A percentile compares a stretch with the other conserved stretches of the same genome.
Conservation (phyloP, 2,113 vertebrate species). For the Lanius collurio region DNA sequence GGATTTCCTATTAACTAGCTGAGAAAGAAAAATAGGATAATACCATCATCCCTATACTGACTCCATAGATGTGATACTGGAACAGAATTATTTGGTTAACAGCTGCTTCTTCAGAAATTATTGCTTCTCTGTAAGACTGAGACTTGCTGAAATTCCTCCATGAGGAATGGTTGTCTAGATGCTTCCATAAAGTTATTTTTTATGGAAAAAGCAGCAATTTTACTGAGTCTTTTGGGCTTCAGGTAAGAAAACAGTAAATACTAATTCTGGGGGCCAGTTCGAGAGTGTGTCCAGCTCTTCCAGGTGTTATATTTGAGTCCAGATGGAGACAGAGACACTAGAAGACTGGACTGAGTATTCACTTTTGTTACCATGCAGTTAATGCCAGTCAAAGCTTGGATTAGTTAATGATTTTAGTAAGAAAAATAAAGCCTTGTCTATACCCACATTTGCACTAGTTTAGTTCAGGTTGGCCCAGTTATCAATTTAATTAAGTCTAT, state of each 20-base stretch:
- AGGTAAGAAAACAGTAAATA: not conserved
- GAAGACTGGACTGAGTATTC: not conserved
- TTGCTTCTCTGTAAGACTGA: not conserved
- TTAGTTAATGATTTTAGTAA: not conserved
- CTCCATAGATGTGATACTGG: not conserved
- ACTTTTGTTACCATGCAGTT: not conserved
- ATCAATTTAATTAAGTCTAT: conserved; percentile 37
- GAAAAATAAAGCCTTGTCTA: not conserved
- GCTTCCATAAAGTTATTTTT: not conserved
- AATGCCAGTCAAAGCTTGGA: not conserved
- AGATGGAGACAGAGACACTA: not conserved
- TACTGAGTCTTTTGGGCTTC: not conserved
- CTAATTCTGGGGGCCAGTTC: not conserved
- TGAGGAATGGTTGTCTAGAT: not conserved
- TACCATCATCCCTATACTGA: conserved; percentile 12
- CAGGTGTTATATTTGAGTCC: not conserved
- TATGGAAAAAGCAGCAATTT: not conserved
- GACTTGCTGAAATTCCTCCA: not conserved
- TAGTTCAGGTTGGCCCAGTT: conserved; percentile 19
- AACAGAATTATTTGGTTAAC: conserved; percentile 37
- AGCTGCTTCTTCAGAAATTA: not conserved
- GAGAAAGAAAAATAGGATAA: conserved; percentile 65
- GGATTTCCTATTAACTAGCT: conserved; percentile 63
- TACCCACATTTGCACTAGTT: not conserved
- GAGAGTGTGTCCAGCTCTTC: not conserved